Base-by-base conservation (phyloP, 2,888 invertebrate genomes). In the Drosophila nr. medialis region DNA sequence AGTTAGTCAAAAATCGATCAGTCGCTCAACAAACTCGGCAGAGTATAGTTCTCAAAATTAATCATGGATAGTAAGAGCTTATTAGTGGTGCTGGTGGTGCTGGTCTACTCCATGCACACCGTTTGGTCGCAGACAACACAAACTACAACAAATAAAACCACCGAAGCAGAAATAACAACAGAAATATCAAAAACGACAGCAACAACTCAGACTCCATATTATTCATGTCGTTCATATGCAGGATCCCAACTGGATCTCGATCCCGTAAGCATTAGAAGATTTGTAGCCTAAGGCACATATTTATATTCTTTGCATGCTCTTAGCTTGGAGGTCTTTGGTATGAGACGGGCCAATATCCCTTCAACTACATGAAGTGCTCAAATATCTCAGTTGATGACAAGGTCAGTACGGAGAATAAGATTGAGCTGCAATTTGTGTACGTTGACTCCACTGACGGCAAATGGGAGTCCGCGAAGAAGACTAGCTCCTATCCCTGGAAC, bases 321-420 rank as follows among this genome's bases (percentile, higher is more conserved):
- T 24, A 77, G 76, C n/a, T 75, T n/a, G 48, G 59, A 4, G 76
- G 76, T 2, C 0, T 15, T 36, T 77, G 79, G 79, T 77, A 48
- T 40, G 76, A 77, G n/a, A 38, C 38, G 13, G 79, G 55, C 13
- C 69, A 42, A 11, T 42, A 42, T 13, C 42, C 42, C 42, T 21
- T 21, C 42, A 21, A 42, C 42, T 42, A 42, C 42, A 42, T 42
- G 42, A 42, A 42, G 42, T 42, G 42, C 11, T 42, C 40, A 30
- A 68, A 49, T 0, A 40, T 51, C 29, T 5, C 13, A 2, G 0
- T 77, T 2, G 42, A 62, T 0, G 18, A 27, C 5, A 54, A 11
- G 0, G 24, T 64, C 2, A 59, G 29, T 13, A 27, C 24, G 2
- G 48, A 53, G 0, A 65, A 60, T 5, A 60, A 27, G 21, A 10